Evolutionary conservation across 37 sponge, comb jelly and placozoan genomes (phyloP).

Genomic region (Eunapius fragilis): DNA sequence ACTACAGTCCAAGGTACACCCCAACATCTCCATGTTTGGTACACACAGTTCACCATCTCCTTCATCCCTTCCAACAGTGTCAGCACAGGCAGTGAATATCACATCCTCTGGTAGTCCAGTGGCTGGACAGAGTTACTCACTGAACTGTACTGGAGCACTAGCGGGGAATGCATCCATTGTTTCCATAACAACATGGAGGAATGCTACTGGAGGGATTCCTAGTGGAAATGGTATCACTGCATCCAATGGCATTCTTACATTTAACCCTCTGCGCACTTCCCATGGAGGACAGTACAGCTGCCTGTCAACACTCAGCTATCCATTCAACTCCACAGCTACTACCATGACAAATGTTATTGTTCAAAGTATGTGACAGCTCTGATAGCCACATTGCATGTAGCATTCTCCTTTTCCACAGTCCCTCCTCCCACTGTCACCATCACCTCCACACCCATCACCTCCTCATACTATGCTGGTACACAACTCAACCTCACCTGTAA

Average conservation of each 20-base stretch:
- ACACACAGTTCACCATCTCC: background rate
- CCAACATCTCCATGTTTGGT: too few relatives aligned
- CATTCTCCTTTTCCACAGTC: background rate
- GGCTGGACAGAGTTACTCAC: background rate
- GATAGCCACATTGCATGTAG: background rate
- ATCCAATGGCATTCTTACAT: background rate
- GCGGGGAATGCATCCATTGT: background rate
- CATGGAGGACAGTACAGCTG: background rate
- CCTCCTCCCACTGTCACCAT: conserved; percentile 14
- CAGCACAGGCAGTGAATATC: background rate
- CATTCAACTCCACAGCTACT: background rate
- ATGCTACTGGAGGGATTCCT: background rate
- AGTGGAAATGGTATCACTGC: background rate
- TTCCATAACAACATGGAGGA: background rate
- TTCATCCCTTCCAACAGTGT: background rate
- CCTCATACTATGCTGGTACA: background rate
- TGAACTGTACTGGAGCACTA: background rate
- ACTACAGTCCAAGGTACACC: background rate
- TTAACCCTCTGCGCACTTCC: background rate
- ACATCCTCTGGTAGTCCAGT: background rate
- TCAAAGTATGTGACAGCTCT: background rate
- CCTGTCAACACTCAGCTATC: background rate
- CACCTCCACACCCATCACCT: background rate
- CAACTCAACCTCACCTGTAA: background rate
- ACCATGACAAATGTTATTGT: too few relatives aligned